Evolutionary conservation across 2,888 invertebrate genomes (phyloP).

Genomic region (Phania funesta): DNA sequence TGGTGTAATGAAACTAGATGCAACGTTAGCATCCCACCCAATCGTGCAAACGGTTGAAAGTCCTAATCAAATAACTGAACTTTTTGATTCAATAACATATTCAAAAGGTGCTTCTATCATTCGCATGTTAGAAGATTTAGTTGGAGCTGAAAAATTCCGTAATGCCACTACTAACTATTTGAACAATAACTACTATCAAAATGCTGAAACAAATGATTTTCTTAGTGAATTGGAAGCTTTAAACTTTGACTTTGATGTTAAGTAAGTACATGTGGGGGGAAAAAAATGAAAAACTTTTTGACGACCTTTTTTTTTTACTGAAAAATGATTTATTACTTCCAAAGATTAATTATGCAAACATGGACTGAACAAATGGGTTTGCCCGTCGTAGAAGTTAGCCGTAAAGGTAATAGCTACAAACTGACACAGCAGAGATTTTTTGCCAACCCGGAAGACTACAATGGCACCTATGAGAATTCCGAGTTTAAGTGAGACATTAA

Average conservation of each 20-base stretch:
- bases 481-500: slow-evolving; percentile 81
- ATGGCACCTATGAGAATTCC: slow-evolving; percentile 81
- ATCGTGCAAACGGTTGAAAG: slow-evolving; percentile 92
- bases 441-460: slow-evolving; percentile 84
- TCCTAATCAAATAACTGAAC: slow-evolving; percentile 94
- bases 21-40: slow-evolving; percentile 92
- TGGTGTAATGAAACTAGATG: slow-evolving; percentile 87
- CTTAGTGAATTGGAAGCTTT: slow-evolving; percentile 83
- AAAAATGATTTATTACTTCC: slow-evolving; percentile 28
- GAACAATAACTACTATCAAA: slow-evolving; percentile 84
- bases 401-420: slow-evolving; percentile 80
- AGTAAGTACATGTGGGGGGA: slow-evolving; percentile 71
- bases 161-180: slow-evolving; percentile 88
- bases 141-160: slow-evolving; percentile 85
- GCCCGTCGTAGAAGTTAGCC: slow-evolving; percentile 86
- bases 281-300: neutral
- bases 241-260: slow-evolving; percentile 81
- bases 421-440: slow-evolving; percentile 89
- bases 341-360: slow-evolving; percentile 88
- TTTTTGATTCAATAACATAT: slow-evolving; percentile 95
- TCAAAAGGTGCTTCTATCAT: slow-evolving; percentile 94
- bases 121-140: slow-evolving; percentile 92
- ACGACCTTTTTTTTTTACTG: too few species aligned
- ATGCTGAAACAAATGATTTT: slow-evolving; percentile 90
- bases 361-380: slow-evolving; percentile 95